phyloP scores from a whole-genome alignment of 2,113 vertebrate genomes.

The Paramormyrops kingsleyae region DNA sequence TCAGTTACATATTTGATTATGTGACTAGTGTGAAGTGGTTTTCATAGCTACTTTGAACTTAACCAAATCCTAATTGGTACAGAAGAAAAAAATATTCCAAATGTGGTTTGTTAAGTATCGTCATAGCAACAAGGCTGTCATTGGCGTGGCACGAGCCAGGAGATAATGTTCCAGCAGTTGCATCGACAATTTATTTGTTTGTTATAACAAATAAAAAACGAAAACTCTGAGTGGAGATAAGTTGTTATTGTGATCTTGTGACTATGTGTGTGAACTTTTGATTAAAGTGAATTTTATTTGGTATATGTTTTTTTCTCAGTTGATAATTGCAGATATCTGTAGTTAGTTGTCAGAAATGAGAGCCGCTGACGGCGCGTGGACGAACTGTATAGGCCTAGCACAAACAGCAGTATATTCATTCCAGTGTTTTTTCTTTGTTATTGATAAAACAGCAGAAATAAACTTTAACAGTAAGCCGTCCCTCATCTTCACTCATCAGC shows the following conservation, averaged over 20 bases:
- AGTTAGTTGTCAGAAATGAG: neutral
- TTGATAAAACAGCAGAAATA: neutral
- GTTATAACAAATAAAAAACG: too few species aligned
- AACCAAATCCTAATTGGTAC: neutral
- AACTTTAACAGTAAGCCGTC: neutral
- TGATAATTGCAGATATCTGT: too few species aligned
- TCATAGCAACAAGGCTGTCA: neutral
- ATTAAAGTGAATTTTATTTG: too few species aligned
- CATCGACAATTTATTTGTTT: too few species aligned
- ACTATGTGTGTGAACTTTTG: too few species aligned
- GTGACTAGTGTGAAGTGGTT: neutral
- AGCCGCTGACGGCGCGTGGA: too few species aligned
- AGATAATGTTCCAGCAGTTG: too few species aligned
- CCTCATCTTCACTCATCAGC: neutral
- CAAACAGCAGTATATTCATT: neutral
- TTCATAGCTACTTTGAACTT: neutral
- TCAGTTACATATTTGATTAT: neutral
- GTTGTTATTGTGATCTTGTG: too few species aligned
- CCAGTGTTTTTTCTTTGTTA: neutral
- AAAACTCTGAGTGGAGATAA: too few species aligned
- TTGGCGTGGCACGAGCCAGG: neutral
- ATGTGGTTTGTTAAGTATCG: neutral
- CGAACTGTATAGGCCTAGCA: neutral
- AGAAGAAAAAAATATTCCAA: neutral
- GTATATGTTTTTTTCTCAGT: too few species aligned